Conservation (phyloP, 2,113 vertebrate genomes). For the Brevimyrus niger region DNA sequence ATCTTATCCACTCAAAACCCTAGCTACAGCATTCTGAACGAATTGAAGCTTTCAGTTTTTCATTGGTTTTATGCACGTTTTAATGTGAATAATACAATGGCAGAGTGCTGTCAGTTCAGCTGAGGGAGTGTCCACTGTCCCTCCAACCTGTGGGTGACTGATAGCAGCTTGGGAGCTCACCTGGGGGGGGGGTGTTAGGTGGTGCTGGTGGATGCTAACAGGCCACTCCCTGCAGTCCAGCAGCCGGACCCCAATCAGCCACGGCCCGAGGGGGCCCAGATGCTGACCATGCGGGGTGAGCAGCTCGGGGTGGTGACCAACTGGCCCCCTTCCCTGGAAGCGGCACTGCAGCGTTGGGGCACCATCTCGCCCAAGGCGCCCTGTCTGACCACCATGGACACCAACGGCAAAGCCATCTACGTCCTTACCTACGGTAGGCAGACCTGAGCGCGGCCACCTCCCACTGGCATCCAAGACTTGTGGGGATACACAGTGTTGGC, state of each 20-base stretch:
- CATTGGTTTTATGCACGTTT: neutral
- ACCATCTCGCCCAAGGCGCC: conserved; percentile 97
- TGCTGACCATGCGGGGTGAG: conserved; percentile 89
- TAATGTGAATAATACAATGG: neutral
- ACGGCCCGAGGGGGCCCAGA: conserved; percentile 92
- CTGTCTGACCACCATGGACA: conserved; percentile 98
- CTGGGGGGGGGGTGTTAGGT: neutral
- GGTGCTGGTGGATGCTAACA: neutral
- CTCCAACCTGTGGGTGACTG: neutral
- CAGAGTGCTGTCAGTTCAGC: neutral
- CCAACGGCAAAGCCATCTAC: conserved; percentile 92
- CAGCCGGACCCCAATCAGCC: conserved; percentile 97
- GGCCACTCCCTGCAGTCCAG: conserved; percentile 68
- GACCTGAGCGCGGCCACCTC: neutral
- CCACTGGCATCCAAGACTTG: neutral
- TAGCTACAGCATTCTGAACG: neutral
- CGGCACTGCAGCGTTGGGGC: conserved; percentile 93
- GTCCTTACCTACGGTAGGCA: conserved; percentile 89
- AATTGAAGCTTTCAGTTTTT: neutral
- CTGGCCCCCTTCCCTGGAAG: conserved; percentile 94
- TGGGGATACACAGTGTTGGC: neutral
- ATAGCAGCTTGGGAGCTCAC: neutral
- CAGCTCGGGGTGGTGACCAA: conserved; percentile 93
- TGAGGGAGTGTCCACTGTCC: neutral
- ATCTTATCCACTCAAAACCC: neutral